Conservation (phyloP, 2,797 vertebrate species). For the Peromyscus nudipes region DNA sequence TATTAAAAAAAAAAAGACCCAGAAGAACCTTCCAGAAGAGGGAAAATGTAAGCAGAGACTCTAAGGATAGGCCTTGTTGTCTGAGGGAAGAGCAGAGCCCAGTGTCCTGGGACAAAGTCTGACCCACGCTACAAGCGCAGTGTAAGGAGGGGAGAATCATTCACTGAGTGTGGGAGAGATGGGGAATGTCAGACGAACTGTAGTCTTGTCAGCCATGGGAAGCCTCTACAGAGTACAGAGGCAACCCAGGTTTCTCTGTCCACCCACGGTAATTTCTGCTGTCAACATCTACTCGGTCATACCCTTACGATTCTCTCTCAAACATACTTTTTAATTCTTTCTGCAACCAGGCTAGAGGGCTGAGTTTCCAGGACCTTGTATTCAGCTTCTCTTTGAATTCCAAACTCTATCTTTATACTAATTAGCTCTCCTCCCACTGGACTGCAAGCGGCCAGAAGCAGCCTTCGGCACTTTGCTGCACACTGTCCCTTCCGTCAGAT, state of each 20-base stretch:
- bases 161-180: background rate
- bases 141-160: background rate
- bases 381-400: background rate
- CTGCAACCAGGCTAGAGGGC: background rate
- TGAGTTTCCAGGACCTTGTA: background rate
- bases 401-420: background rate
- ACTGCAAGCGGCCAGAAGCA: background rate
- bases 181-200: background rate
- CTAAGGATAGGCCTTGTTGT: fast-evolving
- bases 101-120: background rate
- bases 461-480: background rate
- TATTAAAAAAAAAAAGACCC: too few relatives aligned
- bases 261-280: background rate
- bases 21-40: background rate
- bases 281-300: background rate
- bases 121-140: fast-evolving
- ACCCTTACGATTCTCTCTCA: background rate
- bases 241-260: background rate
- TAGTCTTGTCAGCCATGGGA: background rate
- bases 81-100: background rate
- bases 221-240: too few relatives aligned
- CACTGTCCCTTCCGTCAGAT: background rate
- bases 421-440: background rate
- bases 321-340: background rate
- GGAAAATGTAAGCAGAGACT: background rate